Evolutionary conservation across 2,113 vertebrate genomes (phyloP), one percentile per base, ranked within the genome.

Genomic region (Tychaedon coryphoeus): DNA sequence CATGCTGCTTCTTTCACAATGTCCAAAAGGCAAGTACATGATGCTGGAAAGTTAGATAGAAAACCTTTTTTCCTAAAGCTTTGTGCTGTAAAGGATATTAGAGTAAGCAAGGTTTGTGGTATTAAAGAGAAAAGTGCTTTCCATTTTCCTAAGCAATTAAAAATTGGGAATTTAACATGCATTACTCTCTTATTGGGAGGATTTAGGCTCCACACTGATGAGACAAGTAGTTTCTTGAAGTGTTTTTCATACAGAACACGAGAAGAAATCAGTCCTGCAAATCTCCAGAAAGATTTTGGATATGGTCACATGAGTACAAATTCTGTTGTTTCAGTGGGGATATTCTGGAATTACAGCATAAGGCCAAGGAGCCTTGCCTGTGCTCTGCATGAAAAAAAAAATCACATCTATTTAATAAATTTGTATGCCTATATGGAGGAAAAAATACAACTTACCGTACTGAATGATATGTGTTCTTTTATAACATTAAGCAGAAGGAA

Each of bases 401-500:
- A 91, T 88, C 71, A 95, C 83, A 85, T 17, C 69, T 58, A 67
- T 66, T 95, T 43, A 85, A 95, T 89, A 95, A 84, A 93, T 33
- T 71, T 81, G 20, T 65, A 75, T 78, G 90, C 34, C 36, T 78
- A 90, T 80, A 93, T 51, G 34, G 65, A 69, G 81, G 77, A 72
- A 83, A 92, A 96, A 94, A 84, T 84, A 86, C 67, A 96, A 98
- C 98, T 98, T 98, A 98, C 98, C 98, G 92, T 97, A 38, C 42
- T 72, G 92, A 93, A 85, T 88, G 88, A 25, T 54, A 97, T 65
- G 86, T 5, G 92, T 67, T 97, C 94, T 96, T 93, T 97, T 89
- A 93, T 65, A 95, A 95, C 67, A 97, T 96, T 98, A 96, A 93
- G 91, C 67, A 92, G 53, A 94, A 95, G 80, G 33, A 29, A 94